These are phyloP conservation scores for Pogoniulus pusillus DNA, from an alignment of 2,797 vertebrate species.

Conservation along the genomic window DNA sequence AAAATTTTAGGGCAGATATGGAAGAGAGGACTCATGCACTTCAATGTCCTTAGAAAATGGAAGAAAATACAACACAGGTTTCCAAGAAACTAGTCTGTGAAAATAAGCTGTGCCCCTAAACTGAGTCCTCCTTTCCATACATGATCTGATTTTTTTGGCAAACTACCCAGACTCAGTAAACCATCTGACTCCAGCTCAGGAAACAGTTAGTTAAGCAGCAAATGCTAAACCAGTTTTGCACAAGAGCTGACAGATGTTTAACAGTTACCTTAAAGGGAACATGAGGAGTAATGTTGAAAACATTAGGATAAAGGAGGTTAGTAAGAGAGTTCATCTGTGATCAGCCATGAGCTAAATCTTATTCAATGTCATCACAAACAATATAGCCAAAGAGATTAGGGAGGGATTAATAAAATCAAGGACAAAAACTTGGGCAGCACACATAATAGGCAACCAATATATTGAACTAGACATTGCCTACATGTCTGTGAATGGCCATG, in stretches of 20 bases:
- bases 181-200: neutral
- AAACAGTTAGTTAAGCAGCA: neutral
- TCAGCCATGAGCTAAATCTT: neutral
- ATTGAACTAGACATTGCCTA: neutral
- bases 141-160: neutral
- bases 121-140: neutral
- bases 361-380: neutral
- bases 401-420: neutral
- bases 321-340: neutral
- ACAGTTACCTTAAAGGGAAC: neutral
- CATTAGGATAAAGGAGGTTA: neutral
- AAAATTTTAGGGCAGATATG: neutral
- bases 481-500: neutral
- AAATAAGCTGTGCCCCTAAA: neutral
- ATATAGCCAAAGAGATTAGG: neutral
- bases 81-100: neutral
- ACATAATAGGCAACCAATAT: neutral
- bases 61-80: neutral
- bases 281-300: neutral
- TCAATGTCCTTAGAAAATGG: neutral
- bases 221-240: neutral
- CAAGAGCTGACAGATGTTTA: neutral
- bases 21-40: neutral
- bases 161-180: neutral
- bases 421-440: neutral